A percentile compares a stretch with the other conserved stretches of the same genome.
Evolutionary conservation across 2,113 vertebrate genomes (phyloP).

Genomic region (Zosterops hypoxanthus): DNA sequence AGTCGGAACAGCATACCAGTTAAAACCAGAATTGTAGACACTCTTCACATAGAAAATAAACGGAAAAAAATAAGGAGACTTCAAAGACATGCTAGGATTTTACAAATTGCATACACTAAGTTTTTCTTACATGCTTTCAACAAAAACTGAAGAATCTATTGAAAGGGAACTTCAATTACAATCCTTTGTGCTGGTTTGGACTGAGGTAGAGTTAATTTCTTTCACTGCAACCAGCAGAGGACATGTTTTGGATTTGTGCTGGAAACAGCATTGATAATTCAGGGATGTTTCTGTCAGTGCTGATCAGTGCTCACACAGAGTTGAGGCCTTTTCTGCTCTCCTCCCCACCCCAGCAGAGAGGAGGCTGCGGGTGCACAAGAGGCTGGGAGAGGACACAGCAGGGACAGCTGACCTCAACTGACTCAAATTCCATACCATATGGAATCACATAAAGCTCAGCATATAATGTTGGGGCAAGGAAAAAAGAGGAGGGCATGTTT

Average conservation of each 20-base stretch:
- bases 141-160: neutral
- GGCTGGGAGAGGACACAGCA: neutral
- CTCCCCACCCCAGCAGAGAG: fast-evolving
- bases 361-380: neutral
- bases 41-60: neutral
- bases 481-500: neutral
- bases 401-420: neutral
- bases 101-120: neutral
- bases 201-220: neutral
- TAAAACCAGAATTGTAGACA: neutral
- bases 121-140: neutral
- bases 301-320: neutral
- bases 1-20: neutral
- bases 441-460: neutral
- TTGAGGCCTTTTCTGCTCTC: neutral
- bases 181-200: neutral
- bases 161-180: neutral
- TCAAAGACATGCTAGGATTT: neutral
- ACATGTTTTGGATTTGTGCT: neutral
- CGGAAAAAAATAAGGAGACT: neutral
- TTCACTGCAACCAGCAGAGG: neutral
- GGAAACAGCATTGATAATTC: neutral
- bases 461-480: neutral
- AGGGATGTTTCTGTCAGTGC: neutral
- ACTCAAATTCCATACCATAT: neutral